phyloP scores from a whole-genome alignment of 2,113 vertebrate species.

The Poecilia latipinna region DNA sequence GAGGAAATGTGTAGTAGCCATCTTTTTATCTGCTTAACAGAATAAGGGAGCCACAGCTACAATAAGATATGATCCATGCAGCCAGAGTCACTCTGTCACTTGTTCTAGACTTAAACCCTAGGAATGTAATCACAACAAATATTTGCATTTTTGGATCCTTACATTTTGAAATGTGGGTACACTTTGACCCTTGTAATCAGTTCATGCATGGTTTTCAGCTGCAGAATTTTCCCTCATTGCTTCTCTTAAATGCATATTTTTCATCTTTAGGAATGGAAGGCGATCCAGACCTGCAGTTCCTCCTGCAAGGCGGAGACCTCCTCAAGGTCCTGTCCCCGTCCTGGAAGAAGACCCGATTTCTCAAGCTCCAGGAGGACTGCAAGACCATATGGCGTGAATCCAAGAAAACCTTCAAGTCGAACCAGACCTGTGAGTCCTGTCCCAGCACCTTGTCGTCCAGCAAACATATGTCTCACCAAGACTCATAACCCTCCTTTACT shows the following conservation, averaged over 20 bases:
- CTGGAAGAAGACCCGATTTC: conserved; percentile 90
- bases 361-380: conserved; percentile 94
- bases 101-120: not conserved
- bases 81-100: no score
- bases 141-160: not conserved
- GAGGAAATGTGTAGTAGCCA: not conserved
- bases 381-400: conserved; percentile 97
- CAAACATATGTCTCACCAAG: not conserved
- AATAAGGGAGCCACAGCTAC: no score
- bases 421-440: conserved; percentile 77
- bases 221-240: not conserved
- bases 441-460: not conserved
- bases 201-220: not conserved
- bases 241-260: not conserved
- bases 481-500: fast-evolving
- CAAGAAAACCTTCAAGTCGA: conserved; percentile 84
- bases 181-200: not conserved
- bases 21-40: not conserved
- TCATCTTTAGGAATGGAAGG: conserved; percentile 84
- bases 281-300: conserved; percentile 87
- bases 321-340: conserved; percentile 90
- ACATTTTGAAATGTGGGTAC: not conserved
- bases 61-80: no score
- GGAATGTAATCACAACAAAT: not conserved
- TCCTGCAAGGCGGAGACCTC: conserved; percentile 90